phyloP scores from a whole-genome alignment of 2,888 invertebrate genomes.

The Hedya salicella region DNA sequence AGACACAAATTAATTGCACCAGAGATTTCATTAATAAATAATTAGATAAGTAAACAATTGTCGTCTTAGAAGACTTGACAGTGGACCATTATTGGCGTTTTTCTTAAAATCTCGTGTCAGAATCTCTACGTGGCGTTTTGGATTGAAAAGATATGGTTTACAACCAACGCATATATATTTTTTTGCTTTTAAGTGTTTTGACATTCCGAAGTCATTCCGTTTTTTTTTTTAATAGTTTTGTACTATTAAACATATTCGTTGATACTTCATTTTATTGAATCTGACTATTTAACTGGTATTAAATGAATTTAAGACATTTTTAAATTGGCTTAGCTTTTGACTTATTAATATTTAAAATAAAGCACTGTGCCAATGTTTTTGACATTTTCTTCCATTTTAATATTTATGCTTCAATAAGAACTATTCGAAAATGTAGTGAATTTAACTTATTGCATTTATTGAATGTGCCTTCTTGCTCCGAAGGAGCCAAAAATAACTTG shows the following conservation, averaged over 20 bases:
- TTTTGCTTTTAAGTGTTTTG: slow-evolving; percentile 37
- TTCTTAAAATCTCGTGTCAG: slow-evolving; percentile 15
- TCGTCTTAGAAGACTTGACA: slow-evolving; percentile 25
- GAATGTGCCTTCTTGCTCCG: slow-evolving; percentile 66
- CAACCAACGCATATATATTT: slow-evolving; percentile 10
- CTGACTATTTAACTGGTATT: slow-evolving; percentile 13
- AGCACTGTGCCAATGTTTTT: slow-evolving; percentile 30
- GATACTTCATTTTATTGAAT: slow-evolving; percentile 23
- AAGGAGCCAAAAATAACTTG: slow-evolving; percentile 56
- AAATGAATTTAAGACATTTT: slow-evolving; percentile 31
- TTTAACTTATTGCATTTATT: slow-evolving; percentile 36
- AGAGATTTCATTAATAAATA: slow-evolving; percentile 41
- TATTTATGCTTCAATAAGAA: not conserved
- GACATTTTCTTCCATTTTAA: slow-evolving; percentile 22
- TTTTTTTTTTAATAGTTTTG: slow-evolving; percentile 55
- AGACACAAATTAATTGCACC: slow-evolving; percentile 43
- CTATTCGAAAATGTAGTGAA: slow-evolving; percentile 6
- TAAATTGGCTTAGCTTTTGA: slow-evolving; percentile 31
- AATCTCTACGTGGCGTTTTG: slow-evolving; percentile 19
- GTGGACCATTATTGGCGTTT: slow-evolving; percentile 31
- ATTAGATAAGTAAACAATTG: slow-evolving; percentile 13
- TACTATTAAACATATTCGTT: slow-evolving; percentile 47
- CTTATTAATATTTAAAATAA: slow-evolving; percentile 5
- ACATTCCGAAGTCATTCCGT: slow-evolving; percentile 71
- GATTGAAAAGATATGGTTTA: slow-evolving; percentile 5